phyloP scores from a whole-genome alignment of 2,888 invertebrate species.

The Agonopterix heracliana region DNA sequence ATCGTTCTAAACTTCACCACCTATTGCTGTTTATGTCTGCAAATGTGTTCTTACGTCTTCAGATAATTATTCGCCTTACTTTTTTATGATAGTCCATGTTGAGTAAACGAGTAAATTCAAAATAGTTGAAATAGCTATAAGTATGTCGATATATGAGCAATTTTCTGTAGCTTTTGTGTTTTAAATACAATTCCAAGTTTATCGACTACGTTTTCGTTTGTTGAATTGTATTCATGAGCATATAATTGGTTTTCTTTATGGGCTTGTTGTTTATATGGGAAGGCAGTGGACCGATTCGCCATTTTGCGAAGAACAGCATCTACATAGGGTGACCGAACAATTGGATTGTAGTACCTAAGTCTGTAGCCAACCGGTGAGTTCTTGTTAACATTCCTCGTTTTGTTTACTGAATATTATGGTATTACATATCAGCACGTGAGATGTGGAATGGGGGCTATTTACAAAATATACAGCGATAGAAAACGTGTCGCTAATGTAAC shows the following conservation, averaged over 20 bases:
- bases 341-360: background rate
- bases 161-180: too few relatives aligned
- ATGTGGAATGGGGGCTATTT: conserved; percentile 21
- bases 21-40: background rate
- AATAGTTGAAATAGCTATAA: too few relatives aligned
- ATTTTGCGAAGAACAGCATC: conserved; percentile 30
- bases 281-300: conserved; percentile 30
- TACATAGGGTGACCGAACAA: background rate
- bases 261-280: conserved; percentile 51
- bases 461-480: conserved; percentile 27
- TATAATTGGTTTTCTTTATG: conserved; percentile 67
- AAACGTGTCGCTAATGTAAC: conserved; percentile 26
- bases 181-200: too few relatives aligned
- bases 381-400: conserved; percentile 7
- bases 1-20: background rate
- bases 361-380: conserved; percentile 1
- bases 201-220: background rate
- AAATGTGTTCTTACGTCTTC: too few relatives aligned
- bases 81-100: too few relatives aligned
- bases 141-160: too few relatives aligned
- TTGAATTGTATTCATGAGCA: conserved; percentile 41
- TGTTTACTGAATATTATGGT: conserved; percentile 4
- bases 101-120: too few relatives aligned
- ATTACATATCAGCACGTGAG: background rate
- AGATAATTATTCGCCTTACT: too few relatives aligned